These are phyloP conservation scores for Characodon lateralis DNA, from an alignment of 2,797 vertebrate genomes.

Conservation along the genomic window DNA sequence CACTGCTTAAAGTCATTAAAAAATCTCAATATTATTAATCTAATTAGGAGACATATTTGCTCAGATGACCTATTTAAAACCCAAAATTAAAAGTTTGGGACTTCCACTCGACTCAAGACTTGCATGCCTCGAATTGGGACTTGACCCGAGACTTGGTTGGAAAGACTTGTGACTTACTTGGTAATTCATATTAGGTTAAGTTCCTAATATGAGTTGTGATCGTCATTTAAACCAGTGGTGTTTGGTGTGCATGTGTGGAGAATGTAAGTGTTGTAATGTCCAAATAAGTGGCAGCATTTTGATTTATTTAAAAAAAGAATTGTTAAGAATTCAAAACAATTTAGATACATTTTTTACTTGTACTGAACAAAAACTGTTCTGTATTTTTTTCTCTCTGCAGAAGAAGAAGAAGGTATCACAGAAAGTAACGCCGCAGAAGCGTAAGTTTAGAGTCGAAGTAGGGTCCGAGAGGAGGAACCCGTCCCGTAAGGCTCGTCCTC, in stretches of 20 bases:
- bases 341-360: not conserved
- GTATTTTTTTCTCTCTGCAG: slow-evolving; percentile 42
- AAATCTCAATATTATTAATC: too few relatives aligned
- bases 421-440: slow-evolving; percentile 75
- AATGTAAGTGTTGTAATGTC: not conserved
- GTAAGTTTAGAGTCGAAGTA: slow-evolving; percentile 75
- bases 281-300: not conserved
- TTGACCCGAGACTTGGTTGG: not conserved
- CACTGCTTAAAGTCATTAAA: too few relatives aligned
- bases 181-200: not conserved
- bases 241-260: not conserved
- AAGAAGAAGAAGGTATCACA: slow-evolving; percentile 76
- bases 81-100: not conserved
- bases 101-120: not conserved
- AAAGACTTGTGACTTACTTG: not conserved
- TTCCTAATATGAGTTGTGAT: not conserved
- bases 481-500: slow-evolving; percentile 90
- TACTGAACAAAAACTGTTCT: not conserved
- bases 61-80: too few relatives aligned
- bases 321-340: not conserved
- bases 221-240: not conserved
- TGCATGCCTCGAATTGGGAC: too few relatives aligned
- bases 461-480: slow-evolving; percentile 88
- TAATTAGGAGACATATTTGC: too few relatives aligned
- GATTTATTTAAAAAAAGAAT: not conserved